Conservation (phyloP, 2,888 invertebrate species). For the Agrotis ipsilon region DNA sequence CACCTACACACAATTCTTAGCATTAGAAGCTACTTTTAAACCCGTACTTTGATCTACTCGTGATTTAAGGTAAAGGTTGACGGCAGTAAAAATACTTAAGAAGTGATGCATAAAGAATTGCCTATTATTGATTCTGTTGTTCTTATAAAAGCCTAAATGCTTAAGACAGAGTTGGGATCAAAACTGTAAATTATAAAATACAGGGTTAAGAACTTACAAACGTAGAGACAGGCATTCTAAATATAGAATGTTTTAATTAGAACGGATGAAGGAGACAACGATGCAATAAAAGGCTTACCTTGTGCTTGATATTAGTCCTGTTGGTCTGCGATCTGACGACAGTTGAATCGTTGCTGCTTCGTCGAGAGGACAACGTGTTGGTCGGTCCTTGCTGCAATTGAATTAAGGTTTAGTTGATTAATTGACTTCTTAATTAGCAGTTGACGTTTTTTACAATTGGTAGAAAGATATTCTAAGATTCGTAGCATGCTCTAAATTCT, state of each 20-base stretch:
- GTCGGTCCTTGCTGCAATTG: slow-evolving; percentile 93
- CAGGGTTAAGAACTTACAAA: not conserved
- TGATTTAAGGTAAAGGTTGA: not conserved
- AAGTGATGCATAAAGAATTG: too few species aligned
- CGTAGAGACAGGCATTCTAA: too few species aligned
- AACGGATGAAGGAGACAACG: not conserved
- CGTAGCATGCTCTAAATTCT: slow-evolving; percentile 39
- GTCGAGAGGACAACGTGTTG: slow-evolving; percentile 94
- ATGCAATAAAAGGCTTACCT: slow-evolving; percentile 73
- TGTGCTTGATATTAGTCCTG: slow-evolving; percentile 88
- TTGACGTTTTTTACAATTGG: not conserved
- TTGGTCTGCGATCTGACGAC: slow-evolving; percentile 89
- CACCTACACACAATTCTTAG: not conserved
- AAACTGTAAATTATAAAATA: not conserved
- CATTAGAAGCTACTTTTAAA: not conserved
- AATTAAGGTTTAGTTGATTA: slow-evolving; percentile 38
- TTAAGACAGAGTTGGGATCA: not conserved
- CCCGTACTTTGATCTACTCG: not conserved
- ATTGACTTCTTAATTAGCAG: not conserved
- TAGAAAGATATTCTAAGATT: slow-evolving; percentile 20
- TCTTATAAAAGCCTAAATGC: not conserved
- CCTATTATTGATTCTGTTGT: too few species aligned
- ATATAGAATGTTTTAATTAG: not conserved
- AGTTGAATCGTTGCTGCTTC: slow-evolving; percentile 96
- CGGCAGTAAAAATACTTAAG: not conserved